These are phyloP conservation scores for Chelonoidis abingdonii DNA, from an alignment of 2,113 vertebrate species.

Conservation along the genomic window DNA sequence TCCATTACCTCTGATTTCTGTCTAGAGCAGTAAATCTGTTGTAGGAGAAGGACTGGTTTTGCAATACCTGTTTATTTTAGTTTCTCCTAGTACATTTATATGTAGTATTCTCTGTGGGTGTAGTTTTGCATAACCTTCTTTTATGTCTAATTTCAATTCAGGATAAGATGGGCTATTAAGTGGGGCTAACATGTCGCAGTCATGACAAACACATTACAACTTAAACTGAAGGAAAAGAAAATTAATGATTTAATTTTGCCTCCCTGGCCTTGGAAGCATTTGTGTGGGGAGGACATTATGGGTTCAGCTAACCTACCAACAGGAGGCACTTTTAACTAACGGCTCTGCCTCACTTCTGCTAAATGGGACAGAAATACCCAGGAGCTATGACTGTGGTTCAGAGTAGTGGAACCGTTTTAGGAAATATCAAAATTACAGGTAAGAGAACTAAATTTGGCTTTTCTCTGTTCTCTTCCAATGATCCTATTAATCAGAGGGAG, in stretches of 20 bases:
- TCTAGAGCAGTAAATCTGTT: neutral
- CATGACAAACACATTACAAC: neutral
- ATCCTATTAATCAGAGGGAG: neutral
- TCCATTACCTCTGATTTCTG: neutral
- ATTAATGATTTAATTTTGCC: neutral
- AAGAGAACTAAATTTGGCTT: neutral
- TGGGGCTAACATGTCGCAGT: neutral
- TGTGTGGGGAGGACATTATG: neutral
- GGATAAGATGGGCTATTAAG: neutral
- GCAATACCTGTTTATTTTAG: neutral
- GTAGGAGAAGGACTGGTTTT: neutral
- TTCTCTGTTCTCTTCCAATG: neutral
- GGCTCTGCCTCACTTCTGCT: neutral
- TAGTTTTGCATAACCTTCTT: neutral
- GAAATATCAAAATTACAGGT: neutral
- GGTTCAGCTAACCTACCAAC: neutral
- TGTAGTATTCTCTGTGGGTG: neutral
- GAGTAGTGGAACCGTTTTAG: neutral
- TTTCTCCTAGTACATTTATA: neutral
- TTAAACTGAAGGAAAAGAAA: too few species aligned
- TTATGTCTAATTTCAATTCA: neutral
- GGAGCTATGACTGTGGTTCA: neutral
- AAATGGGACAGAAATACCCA: neutral
- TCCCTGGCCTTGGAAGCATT: neutral
- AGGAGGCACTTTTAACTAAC: neutral